These are phyloP conservation scores for Cyclargus thomasi DNA, from an alignment of 1,140 invertebrate genomes.

Conservation along the genomic window DNA sequence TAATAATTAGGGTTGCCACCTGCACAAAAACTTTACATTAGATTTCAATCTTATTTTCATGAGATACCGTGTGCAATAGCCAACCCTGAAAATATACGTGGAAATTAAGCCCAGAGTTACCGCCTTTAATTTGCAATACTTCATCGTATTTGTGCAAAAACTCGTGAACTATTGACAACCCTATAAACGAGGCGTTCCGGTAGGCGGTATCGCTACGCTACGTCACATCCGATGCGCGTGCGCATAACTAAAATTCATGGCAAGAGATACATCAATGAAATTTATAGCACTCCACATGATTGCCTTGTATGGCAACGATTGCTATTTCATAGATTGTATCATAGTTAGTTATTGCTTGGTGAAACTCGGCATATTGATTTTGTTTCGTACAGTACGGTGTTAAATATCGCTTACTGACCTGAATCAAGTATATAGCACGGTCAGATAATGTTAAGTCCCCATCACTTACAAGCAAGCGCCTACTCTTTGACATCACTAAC, in stretches of 20 bases:
- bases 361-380: background rate
- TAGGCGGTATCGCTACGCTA: conserved; percentile 23
- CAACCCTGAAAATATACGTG: no score
- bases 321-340: background rate
- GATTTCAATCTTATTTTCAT: no score
- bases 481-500: no score
- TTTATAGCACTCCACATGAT: background rate
- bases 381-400: background rate
- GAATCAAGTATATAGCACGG: no score
- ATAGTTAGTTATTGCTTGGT: background rate
- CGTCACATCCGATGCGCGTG: conserved; percentile 39
- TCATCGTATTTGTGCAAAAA: background rate
- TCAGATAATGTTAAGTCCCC: no score
- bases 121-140: background rate
- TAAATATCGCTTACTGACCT: no score
- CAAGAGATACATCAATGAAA: background rate
- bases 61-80: no score
- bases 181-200: conserved; percentile 16
- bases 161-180: background rate
- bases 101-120: no score
- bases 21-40: background rate
- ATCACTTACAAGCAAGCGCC: no score
- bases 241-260: conserved; percentile 17
- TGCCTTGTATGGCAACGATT: background rate
- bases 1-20: conserved; percentile 23